phyloP scores from a whole-genome alignment of 2,888 invertebrate species.

The Scaptomyza tumidula region DNA sequence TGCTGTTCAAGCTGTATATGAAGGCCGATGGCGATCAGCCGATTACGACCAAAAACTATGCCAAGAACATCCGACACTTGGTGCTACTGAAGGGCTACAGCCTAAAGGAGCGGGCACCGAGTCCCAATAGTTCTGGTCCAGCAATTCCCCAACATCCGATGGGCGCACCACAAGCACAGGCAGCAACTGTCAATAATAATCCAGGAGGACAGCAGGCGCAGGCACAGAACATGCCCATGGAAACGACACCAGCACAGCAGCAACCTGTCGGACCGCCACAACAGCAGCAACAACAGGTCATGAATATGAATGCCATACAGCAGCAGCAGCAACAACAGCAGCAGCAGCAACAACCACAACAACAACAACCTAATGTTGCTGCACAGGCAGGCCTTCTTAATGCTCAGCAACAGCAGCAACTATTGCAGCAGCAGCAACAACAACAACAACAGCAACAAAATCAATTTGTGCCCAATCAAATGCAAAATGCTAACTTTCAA shows the following conservation, averaged over 20 bases:
- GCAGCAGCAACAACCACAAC: conserved; percentile 57
- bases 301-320: conserved; percentile 75
- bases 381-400: conserved; percentile 54
- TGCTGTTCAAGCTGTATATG: conserved; percentile 94
- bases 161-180: conserved; percentile 57
- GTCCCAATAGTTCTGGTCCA: conserved; percentile 83
- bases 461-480: conserved; percentile 72
- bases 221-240: conserved; percentile 60
- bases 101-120: conserved; percentile 89
- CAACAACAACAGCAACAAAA: conserved; percentile 65
- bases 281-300: conserved; percentile 75
- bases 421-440: conserved; percentile 65
- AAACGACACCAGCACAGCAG: conserved; percentile 63
- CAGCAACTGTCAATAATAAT: conserved; percentile 62
- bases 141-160: conserved; percentile 67
- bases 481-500: conserved; percentile 82
- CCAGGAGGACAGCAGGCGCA: conserved; percentile 53
- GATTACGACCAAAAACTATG: conserved; percentile 94
- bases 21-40: conserved; percentile 94
- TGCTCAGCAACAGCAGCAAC: conserved; percentile 71
- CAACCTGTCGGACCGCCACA: conserved; percentile 56
- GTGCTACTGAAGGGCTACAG: conserved; percentile 91
- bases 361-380: conserved; percentile 52
- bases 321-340: conserved; percentile 50
- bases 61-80: conserved; percentile 93